Evolutionary conservation across 2,113 vertebrate species (phyloP).

Genomic region (Rhabdomys dilectus): DNA sequence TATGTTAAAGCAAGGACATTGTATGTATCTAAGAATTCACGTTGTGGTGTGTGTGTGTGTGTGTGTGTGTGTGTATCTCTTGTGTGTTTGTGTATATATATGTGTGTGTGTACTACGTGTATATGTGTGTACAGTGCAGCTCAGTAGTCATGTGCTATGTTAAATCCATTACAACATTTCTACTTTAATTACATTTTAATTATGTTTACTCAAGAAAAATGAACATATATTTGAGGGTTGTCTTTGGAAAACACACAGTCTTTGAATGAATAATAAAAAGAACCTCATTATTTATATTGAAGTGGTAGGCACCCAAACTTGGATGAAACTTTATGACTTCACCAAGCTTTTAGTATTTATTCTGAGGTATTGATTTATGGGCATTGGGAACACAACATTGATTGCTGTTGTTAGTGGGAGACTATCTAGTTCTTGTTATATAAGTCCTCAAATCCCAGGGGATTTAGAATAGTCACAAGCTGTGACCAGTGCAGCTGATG

Average conservation of each 20-base stretch:
- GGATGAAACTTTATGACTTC: background rate
- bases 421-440: background rate
- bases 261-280: background rate
- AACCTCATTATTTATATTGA: background rate
- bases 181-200: background rate
- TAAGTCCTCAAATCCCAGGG: background rate
- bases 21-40: background rate
- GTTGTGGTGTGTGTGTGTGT: background rate
- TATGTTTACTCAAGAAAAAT: slow-evolving; percentile 41
- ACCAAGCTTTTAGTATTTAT: background rate
- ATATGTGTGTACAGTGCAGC: too few relatives aligned
- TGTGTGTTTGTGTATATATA: background rate
- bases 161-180: background rate
- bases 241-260: background rate
- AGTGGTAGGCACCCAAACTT: background rate
- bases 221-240: background rate
- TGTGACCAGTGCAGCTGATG: background rate
- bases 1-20: background rate
- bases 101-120: too few relatives aligned
- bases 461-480: background rate
- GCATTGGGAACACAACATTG: background rate
- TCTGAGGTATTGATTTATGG: background rate
- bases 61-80: background rate
- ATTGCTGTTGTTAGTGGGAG: background rate
- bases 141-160: background rate